A percentile compares a stretch with the other conserved stretches of the same genome.
These are phyloP conservation scores for Orestias chungarensis DNA, from an alignment of 2,797 vertebrate genomes.

Conservation along the genomic window DNA sequence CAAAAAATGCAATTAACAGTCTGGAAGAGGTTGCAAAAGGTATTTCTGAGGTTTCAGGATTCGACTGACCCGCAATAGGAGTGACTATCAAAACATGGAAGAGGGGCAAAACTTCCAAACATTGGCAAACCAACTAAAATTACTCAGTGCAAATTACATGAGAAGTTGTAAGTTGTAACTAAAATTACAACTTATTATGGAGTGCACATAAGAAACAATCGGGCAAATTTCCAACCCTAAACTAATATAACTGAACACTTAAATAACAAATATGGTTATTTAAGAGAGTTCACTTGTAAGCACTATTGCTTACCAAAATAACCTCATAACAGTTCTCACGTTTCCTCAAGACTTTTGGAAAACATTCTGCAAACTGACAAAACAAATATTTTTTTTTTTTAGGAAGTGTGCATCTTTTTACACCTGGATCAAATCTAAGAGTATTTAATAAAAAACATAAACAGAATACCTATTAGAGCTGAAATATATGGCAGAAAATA, in stretches of 20 bases:
- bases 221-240: too few species aligned
- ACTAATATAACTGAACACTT: not conserved
- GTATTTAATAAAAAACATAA: not conserved
- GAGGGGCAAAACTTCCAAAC: not conserved
- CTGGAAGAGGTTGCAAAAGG: not conserved
- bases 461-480: too few species aligned
- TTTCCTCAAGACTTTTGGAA: not conserved
- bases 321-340: not conserved
- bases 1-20: not conserved
- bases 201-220: not conserved
- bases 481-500: too few species aligned
- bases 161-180: too few species aligned
- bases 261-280: not conserved
- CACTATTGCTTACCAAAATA: not conserved
- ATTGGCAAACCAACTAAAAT: not conserved
- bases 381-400: not conserved
- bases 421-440: not conserved
- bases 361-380: not conserved
- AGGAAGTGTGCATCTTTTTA: not conserved
- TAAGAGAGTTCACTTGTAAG: not conserved
- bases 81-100: not conserved
- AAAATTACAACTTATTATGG: not conserved
- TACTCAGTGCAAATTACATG: not conserved
- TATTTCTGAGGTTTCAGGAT: not conserved
- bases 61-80: not conserved